Base-by-base conservation (phyloP, 2,797 vertebrate genomes). In the Coreius guichenoti region DNA sequence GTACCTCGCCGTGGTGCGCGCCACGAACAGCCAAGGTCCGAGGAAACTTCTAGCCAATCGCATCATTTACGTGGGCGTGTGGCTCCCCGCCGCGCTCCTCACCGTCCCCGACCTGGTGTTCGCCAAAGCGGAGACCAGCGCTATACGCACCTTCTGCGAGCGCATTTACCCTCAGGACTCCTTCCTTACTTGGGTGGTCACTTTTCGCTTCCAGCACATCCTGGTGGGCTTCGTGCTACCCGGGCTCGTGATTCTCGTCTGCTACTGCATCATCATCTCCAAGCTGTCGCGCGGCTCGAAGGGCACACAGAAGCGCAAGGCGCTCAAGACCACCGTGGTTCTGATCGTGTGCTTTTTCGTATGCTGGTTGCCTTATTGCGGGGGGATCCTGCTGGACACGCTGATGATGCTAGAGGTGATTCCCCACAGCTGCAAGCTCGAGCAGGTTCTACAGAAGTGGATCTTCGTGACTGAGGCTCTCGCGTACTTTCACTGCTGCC, bases 281-380 rank as follows among this genome's bases (percentile, higher is more conserved):
- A 96, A 96, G 90, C 94, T 99, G 92, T 98, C 98, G 0, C 92
- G 93, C 1, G 98, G 98, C 75, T 97, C 98, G 0, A 96, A 98
- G 88, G 98, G 97, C 47, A 95, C 97, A 87, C 97, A 99, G 93
- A 99, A 99, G 90, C 95, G 97, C 74, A 97, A 97, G 84, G 98
- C 98, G 1, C 95, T 99, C 87, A 96, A 98, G 93, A 99, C 98
- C 86, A 99, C 98, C 0, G 96, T 99, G 26, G 97, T 97, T 3
- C 92, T 99, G 88, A 98, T 99, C 75, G 93, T 99, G 0, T 97
- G 98, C 89, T 99, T 99, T 93, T 99, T 99, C 13, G 92, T 96
- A 88, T 99, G 98, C 95, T 99, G 98, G 98, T 93, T 99, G 78
- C 98, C 98, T 0, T 99, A 99, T 81, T 98, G 98, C 12, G 94